Evolutionary conservation across 2,888 invertebrate genomes (phyloP), one percentile per base, ranked within the genome.

Genomic region (Congeria kusceri): DNA sequence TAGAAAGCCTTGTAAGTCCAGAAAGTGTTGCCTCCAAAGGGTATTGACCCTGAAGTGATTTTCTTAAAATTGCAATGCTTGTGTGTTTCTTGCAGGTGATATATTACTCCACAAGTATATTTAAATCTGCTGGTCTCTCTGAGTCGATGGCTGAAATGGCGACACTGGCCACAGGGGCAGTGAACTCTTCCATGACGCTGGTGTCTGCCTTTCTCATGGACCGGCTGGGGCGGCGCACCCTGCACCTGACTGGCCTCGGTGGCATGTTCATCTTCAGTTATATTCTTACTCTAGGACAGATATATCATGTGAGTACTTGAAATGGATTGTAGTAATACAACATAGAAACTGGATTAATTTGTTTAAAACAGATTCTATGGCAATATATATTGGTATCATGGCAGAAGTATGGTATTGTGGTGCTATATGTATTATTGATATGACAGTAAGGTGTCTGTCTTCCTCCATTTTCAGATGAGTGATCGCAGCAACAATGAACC

Each of bases 101-200:
- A 94, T 98, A 98, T 95, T 99, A 98, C 94, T 98, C 98, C 79
- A 98, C 98, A 0, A 97, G 97, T 67, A 97, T 98, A 85, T 98
- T 98, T 94, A 92, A 92, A 78, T 95, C 89, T 86, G 97, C 97
- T 3, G 95, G 96, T 0, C 93, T 98, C 32, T 94, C 93, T 1
- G 94, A 94, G 0, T 25, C 1, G 11, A 88, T 92, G 0, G 95
- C 98, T 0, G 96, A 96, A 87, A 96, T 95, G 80, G 97, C 97
- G 0, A 98, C 98, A 0, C 94, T 98, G 72, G 97, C 96, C 3
- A 97, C 97, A 95, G 97, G 97, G 1, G 95, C 95, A 0, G 96
- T 97, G 94, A 98, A 98, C 91, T 97, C 98, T 0, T 87, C 96
- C 2, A 97, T 97, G 97, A 98, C 98, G 0, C 87, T 97, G 2